Conservation (phyloP, 92 coral and sea anemone genomes). For the Ricordea florida region DNA sequence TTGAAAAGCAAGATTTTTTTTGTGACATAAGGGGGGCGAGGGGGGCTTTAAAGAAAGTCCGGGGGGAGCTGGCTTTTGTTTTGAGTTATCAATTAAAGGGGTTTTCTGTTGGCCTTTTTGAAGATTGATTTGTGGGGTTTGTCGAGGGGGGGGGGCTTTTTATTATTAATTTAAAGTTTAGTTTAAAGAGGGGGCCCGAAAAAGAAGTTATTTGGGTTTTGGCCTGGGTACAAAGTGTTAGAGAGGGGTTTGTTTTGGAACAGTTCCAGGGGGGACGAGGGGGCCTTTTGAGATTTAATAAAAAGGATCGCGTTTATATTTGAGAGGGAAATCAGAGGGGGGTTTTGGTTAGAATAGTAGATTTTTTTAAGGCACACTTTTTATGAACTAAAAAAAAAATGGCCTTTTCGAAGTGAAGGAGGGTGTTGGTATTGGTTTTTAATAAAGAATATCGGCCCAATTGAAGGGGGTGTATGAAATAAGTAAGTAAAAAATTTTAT, state of each 20-base stretch:
- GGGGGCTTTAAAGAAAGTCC: too few species aligned
- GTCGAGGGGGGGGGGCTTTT: constrained; percentile 13
- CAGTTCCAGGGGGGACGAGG: constrained; percentile 15
- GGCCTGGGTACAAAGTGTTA: neutral
- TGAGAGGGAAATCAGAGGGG: constrained; percentile 23
- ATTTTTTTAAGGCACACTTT: constrained; percentile 24
- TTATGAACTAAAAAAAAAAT: constrained; percentile 32
- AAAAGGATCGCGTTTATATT: constrained; percentile 19
- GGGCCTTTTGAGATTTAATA: constrained; percentile 17
- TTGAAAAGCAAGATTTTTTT: too few species aligned
- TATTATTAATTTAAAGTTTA: neutral
- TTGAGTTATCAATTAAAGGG: neutral
- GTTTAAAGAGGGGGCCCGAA: constrained; percentile 13
- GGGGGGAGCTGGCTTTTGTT: neutral
- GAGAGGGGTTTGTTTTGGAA: constrained; percentile 11
- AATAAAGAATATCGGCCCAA: too few species aligned
- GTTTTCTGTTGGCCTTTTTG: neutral
- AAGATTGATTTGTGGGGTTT: constrained; percentile 2
- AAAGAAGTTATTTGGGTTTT: neutral
- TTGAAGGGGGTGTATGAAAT: too few species aligned
- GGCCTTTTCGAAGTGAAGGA: constrained; percentile 33
- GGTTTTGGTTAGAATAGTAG: constrained; percentile 21
- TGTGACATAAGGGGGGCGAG: too few species aligned
- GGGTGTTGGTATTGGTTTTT: constrained; percentile 7
- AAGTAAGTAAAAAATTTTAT: neutral